phyloP scores from a whole-genome alignment of 2,113 vertebrate species.

The Cyphomyrus plagiostoma region DNA sequence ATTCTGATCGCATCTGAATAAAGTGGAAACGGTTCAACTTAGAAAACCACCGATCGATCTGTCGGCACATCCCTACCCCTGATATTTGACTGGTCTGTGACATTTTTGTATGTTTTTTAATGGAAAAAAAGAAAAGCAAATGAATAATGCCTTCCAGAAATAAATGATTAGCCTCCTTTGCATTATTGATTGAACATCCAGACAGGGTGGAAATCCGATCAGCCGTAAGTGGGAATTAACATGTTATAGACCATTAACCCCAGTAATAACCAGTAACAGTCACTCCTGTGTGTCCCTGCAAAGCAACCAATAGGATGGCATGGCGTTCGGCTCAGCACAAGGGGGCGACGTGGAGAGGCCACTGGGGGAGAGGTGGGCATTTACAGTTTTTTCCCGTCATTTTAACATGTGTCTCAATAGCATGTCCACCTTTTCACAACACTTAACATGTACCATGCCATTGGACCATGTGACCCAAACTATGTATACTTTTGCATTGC shows the following conservation, averaged over 20 bases:
- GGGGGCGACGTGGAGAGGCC: not conserved
- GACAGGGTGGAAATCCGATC: not conserved
- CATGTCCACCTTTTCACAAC: too few species aligned
- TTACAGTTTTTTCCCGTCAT: too few species aligned
- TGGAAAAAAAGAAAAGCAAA: not conserved
- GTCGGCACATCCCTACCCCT: not conserved
- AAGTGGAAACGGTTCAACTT: not conserved
- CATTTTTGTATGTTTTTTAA: not conserved
- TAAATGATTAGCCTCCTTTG: not conserved
- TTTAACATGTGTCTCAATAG: too few species aligned
- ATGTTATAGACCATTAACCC: not conserved
- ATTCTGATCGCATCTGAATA: not conserved
- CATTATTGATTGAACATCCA: not conserved
- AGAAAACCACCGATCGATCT: not conserved
- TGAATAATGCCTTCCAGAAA: not conserved
- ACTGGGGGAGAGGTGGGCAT: not conserved
- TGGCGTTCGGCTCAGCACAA: not conserved
- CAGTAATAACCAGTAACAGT: not conserved
- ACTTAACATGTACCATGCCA: too few species aligned
- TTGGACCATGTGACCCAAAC: too few species aligned
- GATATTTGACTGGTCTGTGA: not conserved
- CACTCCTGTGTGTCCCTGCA: not conserved
- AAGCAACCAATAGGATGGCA: not conserved
- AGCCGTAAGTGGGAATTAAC: not conserved
- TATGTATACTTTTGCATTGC: too few species aligned